Conservation (phyloP, 2,113 vertebrate genomes). For the Chaenogobius annularis region DNA sequence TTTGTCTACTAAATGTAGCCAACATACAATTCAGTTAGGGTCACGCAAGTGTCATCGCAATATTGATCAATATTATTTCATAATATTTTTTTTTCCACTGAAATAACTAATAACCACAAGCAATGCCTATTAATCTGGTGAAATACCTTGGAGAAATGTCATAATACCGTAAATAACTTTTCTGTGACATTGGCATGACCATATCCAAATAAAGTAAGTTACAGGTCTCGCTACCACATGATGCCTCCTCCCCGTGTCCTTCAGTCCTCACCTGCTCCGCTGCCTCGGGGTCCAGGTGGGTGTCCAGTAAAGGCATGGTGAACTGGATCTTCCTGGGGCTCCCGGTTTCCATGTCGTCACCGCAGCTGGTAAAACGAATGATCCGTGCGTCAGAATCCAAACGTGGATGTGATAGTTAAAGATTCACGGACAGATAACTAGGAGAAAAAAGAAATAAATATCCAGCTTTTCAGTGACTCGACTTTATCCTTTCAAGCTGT, state of each 20-base stretch:
- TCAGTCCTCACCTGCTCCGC: conserved; percentile 84
- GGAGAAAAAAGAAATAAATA: conserved; percentile 16
- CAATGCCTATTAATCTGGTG: no score
- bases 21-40: no score
- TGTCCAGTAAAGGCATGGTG: conserved; percentile 87
- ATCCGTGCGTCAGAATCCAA: conserved; percentile 39
- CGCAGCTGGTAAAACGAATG: conserved; percentile 15
- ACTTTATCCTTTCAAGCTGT: conserved; percentile 19
- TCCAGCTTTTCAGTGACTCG: conserved; percentile 28
- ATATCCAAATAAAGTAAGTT: no score
- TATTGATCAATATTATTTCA: no score
- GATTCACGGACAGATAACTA: conserved; percentile 16
- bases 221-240: not conserved
- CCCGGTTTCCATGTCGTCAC: conserved; percentile 82
- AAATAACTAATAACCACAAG: not conserved
- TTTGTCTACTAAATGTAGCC: not conserved
- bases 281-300: conserved; percentile 90
- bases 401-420: conserved; percentile 13
- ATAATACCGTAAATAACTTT: no score
- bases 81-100: no score
- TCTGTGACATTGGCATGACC: no score
- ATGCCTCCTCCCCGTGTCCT: not conserved
- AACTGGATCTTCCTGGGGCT: conserved; percentile 92
- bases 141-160: no score
- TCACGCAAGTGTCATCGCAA: not conserved